Evolutionary conservation across 1,140 invertebrate genomes (phyloP).

Genomic region (Colletes gigas): DNA sequence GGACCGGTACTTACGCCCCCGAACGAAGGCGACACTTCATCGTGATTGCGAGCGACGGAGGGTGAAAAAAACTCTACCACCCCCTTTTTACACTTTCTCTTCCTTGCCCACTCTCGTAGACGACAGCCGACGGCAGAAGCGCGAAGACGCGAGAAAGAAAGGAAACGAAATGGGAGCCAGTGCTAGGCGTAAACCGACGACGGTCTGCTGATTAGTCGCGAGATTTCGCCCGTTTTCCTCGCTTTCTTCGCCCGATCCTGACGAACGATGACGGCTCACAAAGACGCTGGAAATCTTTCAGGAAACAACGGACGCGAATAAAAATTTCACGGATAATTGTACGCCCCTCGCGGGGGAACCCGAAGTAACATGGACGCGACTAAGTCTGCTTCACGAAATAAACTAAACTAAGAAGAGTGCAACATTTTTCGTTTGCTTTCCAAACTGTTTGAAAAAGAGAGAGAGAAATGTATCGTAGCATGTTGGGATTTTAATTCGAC

Average conservation of each 20-base stretch:
- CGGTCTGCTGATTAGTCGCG: conserved; percentile 65
- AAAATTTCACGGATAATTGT: conserved; percentile 64
- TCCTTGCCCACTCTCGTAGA: background rate
- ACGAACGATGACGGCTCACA: conserved; percentile 44
- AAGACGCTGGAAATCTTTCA: conserved; percentile 24
- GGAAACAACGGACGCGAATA: conserved; percentile 8
- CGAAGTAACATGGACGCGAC: too few relatives aligned
- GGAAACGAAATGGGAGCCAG: conserved; percentile 29
- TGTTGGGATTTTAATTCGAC: too few relatives aligned
- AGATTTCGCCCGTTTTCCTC: conserved; percentile 52
- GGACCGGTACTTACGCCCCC: conserved; percentile 58
- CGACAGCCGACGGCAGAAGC: conserved; percentile 27
- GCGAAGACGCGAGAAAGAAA: conserved; percentile 1
- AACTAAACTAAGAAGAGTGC: too few relatives aligned
- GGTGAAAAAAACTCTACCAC: conserved; percentile 53
- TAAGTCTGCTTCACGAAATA: too few relatives aligned
- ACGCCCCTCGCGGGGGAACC: conserved; percentile 64
- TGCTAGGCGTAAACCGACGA: conserved; percentile 58
- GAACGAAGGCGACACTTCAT: conserved; percentile 55
- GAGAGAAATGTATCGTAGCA: too few relatives aligned
- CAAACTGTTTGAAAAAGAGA: too few relatives aligned
- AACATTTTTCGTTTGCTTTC: too few relatives aligned
- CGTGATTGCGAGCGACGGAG: conserved; percentile 64
- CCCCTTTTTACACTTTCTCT: conserved; percentile 53
- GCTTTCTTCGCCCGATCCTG: conserved; percentile 40